Base-by-base conservation (phyloP, 1,140 invertebrate species). In the Ladona fulva region DNA sequence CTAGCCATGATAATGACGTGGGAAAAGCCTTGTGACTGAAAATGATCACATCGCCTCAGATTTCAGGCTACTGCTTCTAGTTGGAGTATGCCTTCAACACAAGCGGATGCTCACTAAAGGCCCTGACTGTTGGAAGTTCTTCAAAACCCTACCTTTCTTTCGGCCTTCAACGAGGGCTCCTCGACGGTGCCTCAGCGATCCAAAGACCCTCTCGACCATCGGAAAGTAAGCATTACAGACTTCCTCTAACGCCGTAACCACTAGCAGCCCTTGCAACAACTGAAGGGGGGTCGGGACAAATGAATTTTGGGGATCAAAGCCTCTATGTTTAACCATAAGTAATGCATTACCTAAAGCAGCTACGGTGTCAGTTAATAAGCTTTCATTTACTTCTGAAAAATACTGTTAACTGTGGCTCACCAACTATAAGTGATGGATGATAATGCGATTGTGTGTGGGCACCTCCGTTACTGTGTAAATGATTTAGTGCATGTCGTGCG, bases 361-460 rank as follows among this genome's bases (percentile, higher is more conserved):
- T 66, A 66, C 52, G n/a, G 52, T 66, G 52, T 66, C n/a, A 66
- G 29, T 66, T 6, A 66, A 66, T 12, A 66, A 66, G 52, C 52
- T 66, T 37, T 37, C 8, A 37, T 37, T 37, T 66, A 66, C n/a
- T 66, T 66, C 52, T 66, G 52, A 6, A 22, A 37, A 66, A 66
- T 66, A 66, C 52, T 66, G 52, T 3, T 6, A 16, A 19, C n/a
- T 66, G 52, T 66, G 52, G 52, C 52, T 66, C 52, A 66, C 52
- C 52, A 66, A 66, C 52, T 66, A 22, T 66, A 66, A 16, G 52
- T 66, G 52, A 66, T 66, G 52, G 52, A 66, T 66, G 52, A 66
- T 6, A 6, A 66, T 66, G 52, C 52, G 52, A 22, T 66, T 37
- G n/a, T 66, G 52, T 66, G 52, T 6, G 52, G 29, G 52, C 52